Conservation (phyloP, 2,113 vertebrate species). For the Calyptommatus sinebrachiatus region DNA sequence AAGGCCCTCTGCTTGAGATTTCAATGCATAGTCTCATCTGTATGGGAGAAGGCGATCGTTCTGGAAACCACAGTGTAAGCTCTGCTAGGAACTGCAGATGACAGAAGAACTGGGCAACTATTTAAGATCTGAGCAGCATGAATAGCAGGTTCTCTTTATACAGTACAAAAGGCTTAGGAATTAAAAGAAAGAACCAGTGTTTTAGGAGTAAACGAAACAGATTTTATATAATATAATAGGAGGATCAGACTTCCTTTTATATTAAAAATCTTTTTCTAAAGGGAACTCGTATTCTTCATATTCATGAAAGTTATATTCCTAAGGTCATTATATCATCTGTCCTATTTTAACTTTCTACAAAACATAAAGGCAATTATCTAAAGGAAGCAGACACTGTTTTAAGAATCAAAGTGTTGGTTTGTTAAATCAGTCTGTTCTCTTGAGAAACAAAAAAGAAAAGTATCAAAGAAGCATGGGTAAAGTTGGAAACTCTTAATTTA, state of each 20-base stretch:
- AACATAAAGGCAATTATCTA: background rate
- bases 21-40: too few species aligned
- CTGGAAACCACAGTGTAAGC: too few species aligned
- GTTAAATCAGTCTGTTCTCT: conserved; percentile 2
- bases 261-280: background rate
- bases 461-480: background rate
- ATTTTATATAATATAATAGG: background rate
- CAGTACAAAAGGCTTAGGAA: background rate
- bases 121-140: background rate
- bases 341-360: background rate
- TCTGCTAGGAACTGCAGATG: too few species aligned
- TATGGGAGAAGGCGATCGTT: too few species aligned
- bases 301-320: background rate
- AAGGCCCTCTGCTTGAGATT: too few species aligned
- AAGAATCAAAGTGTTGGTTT: background rate
- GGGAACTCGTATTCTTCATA: background rate
- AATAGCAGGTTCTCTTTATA: background rate
- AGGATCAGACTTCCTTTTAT: background rate
- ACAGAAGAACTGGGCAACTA: background rate
- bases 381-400: background rate
- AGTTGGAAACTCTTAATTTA: conserved; percentile 1
- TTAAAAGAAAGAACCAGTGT: background rate
- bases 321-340: conserved; percentile 4
- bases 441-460: background rate
- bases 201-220: background rate